Evolutionary conservation across 2,113 vertebrate species (phyloP).

Genomic region (Oophaga pumilio): DNA sequence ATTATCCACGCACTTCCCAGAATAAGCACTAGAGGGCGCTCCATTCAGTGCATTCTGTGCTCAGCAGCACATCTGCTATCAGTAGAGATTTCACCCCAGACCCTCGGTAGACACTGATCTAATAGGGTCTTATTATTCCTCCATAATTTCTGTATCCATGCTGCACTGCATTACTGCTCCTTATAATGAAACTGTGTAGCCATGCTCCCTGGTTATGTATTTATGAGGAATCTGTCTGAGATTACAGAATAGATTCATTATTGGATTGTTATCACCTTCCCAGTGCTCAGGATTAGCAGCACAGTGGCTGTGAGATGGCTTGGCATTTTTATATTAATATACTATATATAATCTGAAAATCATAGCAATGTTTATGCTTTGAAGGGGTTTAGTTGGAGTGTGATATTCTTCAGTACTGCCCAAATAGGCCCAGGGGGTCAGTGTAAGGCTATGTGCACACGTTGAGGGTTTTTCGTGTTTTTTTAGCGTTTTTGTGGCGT

Average conservation of each 20-base stretch:
- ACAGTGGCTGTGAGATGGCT: neutral
- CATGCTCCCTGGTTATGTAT: neutral
- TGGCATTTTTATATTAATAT: neutral
- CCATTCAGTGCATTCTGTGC: neutral
- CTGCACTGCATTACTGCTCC: constrained; percentile 12
- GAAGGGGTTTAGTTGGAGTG: no score
- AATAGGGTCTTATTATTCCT: neutral
- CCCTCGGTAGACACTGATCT: neutral
- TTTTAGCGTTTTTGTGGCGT: no score
- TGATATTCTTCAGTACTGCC: no score
- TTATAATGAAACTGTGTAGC: neutral
- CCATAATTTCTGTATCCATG: neutral
- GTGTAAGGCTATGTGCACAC: no score
- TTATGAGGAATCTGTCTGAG: constrained; percentile 3
- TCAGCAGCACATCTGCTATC: constrained; percentile 16
- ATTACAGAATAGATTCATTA: neutral
- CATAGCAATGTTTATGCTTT: no score
- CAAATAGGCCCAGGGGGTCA: no score
- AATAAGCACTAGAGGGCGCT: constrained; percentile 27
- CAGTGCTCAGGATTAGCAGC: neutral
- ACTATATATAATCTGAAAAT: no score
- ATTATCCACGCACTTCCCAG: neutral
- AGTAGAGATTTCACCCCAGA: neutral
- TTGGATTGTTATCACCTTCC: neutral
- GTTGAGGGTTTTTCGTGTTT: no score